Base-by-base conservation (phyloP, 2,113 vertebrate genomes). In the Rhinichthys klamathensis region DNA sequence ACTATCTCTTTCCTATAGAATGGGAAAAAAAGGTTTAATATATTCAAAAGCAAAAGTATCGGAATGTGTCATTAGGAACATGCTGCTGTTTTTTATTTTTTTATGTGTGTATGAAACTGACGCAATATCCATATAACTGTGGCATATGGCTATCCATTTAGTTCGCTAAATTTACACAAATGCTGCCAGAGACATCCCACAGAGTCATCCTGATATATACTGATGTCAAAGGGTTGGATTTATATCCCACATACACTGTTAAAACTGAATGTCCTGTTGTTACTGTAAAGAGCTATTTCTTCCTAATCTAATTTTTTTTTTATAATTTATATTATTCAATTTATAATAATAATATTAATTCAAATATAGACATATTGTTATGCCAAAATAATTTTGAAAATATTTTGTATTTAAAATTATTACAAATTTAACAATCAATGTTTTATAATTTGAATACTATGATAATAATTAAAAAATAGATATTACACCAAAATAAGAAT, bases 1-100 rank as follows among this genome's bases (percentile, higher is more conserved):
- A 72, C 18, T 67, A 86, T 80, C 44, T 75, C 61, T 85, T 69
- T 87, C 80, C 81, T 54, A 35, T 58, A 82, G 80, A 58, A 70
- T 73, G 18, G 54, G 54, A 38, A 35, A 56, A 60, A 46, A 75
- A 80, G 27, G 51, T 77, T 78, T 61, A 84, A 86, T 85, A 44
- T 38, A 67, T 70, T 77, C 30, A 67, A 61, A 72, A 74, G 67
- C 56, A 61, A 60, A 74, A 41, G 73, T 61, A 54, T 65, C 25
- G 27, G 58, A 69, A 79, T 83, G 65, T 84, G 70, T 27, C 82
- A 83, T 85, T 84, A 56, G 27, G 32, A 58, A 44, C 41, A 32
- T 67, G 65, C 10, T 41, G 49, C 27, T 56, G 60, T 87, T 85
- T 79, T 84, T 82, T 69, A 8, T 41, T 41, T 41, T 30, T 30